phyloP scores from a whole-genome alignment of 2,888 invertebrate genomes.

The Limnephilus rhombicus region DNA sequence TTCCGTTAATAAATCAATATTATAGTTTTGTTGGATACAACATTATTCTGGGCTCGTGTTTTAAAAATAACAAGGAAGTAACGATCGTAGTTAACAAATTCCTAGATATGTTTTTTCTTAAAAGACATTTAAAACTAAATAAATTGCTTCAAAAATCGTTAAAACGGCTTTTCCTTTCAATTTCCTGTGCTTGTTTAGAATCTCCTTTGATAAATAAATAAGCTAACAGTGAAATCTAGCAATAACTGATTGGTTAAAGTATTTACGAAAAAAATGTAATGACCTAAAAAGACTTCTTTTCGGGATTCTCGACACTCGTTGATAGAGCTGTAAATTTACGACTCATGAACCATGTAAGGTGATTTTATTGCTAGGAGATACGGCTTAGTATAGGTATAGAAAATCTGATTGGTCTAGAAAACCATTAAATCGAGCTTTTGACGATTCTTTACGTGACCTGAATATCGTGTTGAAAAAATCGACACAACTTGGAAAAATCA shows the following conservation, averaged over 20 bases:
- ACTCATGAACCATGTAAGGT: background rate
- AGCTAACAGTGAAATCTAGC: background rate
- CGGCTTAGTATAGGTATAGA: background rate
- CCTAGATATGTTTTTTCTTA: too few species aligned
- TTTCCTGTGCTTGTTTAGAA: too few species aligned
- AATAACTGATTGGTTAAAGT: background rate
- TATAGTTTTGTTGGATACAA: too few species aligned
- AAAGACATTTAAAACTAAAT: too few species aligned
- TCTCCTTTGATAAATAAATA: background rate
- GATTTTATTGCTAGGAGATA: background rate
- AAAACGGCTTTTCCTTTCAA: too few species aligned
- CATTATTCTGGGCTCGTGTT: too few species aligned
- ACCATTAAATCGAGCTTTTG: background rate
- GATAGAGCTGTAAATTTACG: background rate
- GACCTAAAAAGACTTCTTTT: too few species aligned
- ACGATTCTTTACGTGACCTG: background rate
- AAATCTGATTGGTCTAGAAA: background rate
- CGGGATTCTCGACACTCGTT: background rate
- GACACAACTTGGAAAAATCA: background rate
- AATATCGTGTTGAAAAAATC: background rate
- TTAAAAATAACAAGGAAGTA: too few species aligned
- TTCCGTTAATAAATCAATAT: too few species aligned
- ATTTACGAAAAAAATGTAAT: background rate
- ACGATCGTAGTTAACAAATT: too few species aligned
- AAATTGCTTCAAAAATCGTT: too few species aligned